Evolutionary conservation across 2,113 vertebrate genomes (phyloP).

Genomic region (Alligator sinensis): DNA sequence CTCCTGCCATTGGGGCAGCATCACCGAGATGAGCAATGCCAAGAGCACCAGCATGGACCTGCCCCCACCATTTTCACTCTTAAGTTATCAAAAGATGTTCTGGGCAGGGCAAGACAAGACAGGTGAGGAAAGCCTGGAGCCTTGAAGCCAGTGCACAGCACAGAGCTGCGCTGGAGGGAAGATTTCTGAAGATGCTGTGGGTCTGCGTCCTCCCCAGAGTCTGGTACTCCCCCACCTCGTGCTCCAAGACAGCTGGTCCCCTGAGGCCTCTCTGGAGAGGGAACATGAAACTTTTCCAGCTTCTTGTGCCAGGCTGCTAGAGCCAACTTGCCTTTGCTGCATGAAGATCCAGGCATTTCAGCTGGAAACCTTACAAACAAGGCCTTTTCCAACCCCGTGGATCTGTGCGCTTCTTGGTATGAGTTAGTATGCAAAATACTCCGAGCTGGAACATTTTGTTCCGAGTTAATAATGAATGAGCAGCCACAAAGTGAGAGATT

Average conservation of each 20-base stretch:
- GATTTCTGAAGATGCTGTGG: neutral
- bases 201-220: neutral
- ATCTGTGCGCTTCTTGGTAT: neutral
- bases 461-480: constrained; percentile 44
- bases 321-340: neutral
- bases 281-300: neutral
- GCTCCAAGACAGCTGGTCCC: neutral
- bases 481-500: constrained; percentile 22
- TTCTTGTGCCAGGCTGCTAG: neutral
- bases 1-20: neutral
- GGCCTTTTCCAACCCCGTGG: neutral
- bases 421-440: neutral
- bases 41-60: neutral
- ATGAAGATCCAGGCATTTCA: neutral
- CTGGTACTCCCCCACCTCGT: neutral
- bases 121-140: neutral
- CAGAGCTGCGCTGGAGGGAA: neutral
- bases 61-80: neutral
- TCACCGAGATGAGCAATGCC: neutral
- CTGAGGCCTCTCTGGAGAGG: neutral
- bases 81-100: neutral
- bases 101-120: neutral
- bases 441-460: neutral
- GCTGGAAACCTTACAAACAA: neutral
- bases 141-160: neutral